Percentiles rank a stretch among this genome's conserved stretches.
phyloP scores from a whole-genome alignment of 2,888 invertebrate species.

The Mimachlamys varia region DNA sequence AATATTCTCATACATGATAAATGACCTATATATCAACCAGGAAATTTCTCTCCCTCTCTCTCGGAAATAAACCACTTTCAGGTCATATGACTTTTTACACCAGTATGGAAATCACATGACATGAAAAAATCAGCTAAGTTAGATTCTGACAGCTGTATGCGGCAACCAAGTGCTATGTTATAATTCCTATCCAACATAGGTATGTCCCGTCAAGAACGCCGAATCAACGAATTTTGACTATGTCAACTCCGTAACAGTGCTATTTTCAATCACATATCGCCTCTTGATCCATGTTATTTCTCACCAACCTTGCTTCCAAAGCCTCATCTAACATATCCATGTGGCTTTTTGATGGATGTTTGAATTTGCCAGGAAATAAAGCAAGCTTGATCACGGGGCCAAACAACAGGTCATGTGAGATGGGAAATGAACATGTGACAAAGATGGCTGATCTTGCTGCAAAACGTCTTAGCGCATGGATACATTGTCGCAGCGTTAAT shows the following conservation, averaged over 20 bases:
- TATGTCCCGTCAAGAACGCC: conserved; percentile 6
- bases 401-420: conserved; percentile 83
- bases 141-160: not conserved
- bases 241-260: conserved; percentile 27
- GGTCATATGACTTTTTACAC: conserved; percentile 18
- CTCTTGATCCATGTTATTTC: not conserved
- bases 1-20: not conserved
- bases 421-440: conserved; percentile 81
- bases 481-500: conserved; percentile 37
- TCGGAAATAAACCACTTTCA: not conserved
- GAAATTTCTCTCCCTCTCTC: not conserved
- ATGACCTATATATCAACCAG: not conserved
- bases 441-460: conserved; percentile 70
- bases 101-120: conserved; percentile 23
- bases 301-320: conserved; percentile 79
- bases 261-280: conserved; percentile 16
- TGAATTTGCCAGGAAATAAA: conserved; percentile 81
- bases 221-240: not conserved
- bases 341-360: conserved; percentile 75
- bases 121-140: not conserved
- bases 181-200: conserved; percentile 6
- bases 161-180: not conserved
- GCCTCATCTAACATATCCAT: conserved; percentile 81
- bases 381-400: conserved; percentile 82
- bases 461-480: conserved; percentile 44